phyloP scores from a whole-genome alignment of 2,797 vertebrate genomes.

The Selene dorsalis region DNA sequence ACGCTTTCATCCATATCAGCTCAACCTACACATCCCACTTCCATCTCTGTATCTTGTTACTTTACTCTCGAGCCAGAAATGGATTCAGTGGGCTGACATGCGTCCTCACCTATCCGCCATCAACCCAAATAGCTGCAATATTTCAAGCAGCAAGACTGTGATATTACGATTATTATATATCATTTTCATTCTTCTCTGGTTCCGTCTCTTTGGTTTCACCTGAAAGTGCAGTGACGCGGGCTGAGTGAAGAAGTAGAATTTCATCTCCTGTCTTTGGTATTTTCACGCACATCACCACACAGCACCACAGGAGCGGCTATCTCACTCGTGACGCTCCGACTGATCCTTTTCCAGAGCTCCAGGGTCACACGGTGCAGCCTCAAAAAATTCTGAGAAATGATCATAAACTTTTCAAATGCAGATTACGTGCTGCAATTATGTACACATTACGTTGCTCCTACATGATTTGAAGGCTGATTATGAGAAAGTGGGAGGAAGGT shows the following conservation, averaged over 20 bases:
- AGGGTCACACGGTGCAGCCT: conserved; percentile 31
- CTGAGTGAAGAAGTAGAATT: conserved; percentile 53
- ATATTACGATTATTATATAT: conserved; percentile 70
- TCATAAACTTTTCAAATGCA: conserved; percentile 53
- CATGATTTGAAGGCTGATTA: conserved; percentile 25
- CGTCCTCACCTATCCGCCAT: conserved; percentile 50
- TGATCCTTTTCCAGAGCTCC: conserved; percentile 49
- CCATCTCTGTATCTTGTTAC: conserved; percentile 55
- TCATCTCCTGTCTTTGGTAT: conserved; percentile 54
- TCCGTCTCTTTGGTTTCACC: conserved; percentile 65
- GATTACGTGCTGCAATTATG: conserved; percentile 50
- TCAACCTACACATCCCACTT: conserved; percentile 54
- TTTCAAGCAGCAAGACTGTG: conserved; percentile 59
- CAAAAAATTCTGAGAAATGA: conserved; percentile 44
- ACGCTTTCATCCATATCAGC: conserved; percentile 68
- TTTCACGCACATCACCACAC: conserved; percentile 60
- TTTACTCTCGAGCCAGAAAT: conserved; percentile 43
- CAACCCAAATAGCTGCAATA: conserved; percentile 57
- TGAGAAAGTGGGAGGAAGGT: neutral
- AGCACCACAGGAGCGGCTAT: conserved; percentile 35
- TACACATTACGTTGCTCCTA: conserved; percentile 10
- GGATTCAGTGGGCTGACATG: conserved; percentile 62
- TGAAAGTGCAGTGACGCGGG: conserved; percentile 48
- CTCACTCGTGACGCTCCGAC: conserved; percentile 12
- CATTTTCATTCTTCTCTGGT: conserved; percentile 63